These are phyloP conservation scores for Rousettus leschenaultii DNA, from an alignment of 2,113 vertebrate genomes.

Conservation along the genomic window DNA sequence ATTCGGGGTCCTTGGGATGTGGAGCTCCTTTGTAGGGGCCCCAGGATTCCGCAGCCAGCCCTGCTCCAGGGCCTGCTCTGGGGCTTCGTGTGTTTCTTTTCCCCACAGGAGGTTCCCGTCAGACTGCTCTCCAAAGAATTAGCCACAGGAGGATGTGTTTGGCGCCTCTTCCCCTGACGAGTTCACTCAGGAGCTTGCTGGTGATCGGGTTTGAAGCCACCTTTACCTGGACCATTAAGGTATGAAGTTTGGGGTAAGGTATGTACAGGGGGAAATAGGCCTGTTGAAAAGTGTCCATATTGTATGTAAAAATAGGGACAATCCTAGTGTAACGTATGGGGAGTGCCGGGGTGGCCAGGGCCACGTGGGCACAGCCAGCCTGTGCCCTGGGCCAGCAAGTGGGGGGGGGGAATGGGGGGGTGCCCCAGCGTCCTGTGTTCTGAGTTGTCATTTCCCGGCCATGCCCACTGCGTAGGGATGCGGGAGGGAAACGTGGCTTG, in stretches of 20 bases:
- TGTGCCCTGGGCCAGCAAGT: too few relatives aligned
- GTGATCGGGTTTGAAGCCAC: neutral
- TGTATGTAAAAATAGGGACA: neutral
- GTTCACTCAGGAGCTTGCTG: neutral
- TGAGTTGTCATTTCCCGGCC: neutral
- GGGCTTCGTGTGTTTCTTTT: neutral
- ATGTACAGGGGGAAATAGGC: neutral
- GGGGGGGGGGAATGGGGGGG: neutral
- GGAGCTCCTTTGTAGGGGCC: neutral
- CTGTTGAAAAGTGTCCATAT: neutral
- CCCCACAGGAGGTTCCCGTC: neutral
- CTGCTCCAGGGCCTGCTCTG: neutral
- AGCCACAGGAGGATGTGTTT: neutral
- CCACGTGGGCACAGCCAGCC: accelerated
- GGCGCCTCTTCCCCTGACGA: neutral
- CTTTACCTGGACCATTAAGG: neutral
- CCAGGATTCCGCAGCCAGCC: too few relatives aligned
- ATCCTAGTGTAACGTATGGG: accelerated
- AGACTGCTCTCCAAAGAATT: neutral
- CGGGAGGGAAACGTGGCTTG: neutral
- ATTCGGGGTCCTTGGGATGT: neutral
- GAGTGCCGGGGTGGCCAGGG: neutral
- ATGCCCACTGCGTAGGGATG: accelerated
- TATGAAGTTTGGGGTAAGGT: neutral
- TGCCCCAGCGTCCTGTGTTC: neutral